Base-by-base conservation (phyloP, 1,140 invertebrate genomes). In the Hycleus cichorii region DNA sequence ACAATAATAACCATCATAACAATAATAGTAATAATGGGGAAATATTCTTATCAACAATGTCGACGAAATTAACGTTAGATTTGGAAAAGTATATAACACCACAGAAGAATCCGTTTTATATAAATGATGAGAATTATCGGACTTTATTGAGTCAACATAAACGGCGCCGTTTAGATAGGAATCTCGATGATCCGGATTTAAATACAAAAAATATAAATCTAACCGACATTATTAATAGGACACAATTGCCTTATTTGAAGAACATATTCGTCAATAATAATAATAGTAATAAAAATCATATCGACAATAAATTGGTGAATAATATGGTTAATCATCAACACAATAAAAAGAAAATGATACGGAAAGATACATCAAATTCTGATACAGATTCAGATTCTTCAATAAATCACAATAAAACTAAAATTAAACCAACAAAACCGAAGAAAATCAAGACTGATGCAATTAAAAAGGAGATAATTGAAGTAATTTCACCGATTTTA, bases 51-150 rank as follows among this genome's bases (percentile, higher is more conserved):
- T 76, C 78, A 18, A 80, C 79, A 0, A 70, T 77, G 39, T 65
- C 75, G 10, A 63, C 67, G 49, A 75, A 62, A 66, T 73, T 18
- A 67, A 68, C 53, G 70, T 66, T 77, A 32, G 77, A 80, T 69
- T 72, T 79, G 43, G 74, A 75, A 63, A 69, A 71, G 32, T 70
- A 73, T 71, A 60, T 60, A 69, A 59, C 68, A 47, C 64, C 71
- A 40, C 64, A 66, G 52, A 64, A 76, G 50, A 78, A 79, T 63
- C 78, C 80, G 6, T 75, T 62, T 72, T 75, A 45, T 66, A 74
- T 66, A 57, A 82, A 78, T 2, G 88, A 90, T 49, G 84, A 87
- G n/a, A 78, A 79, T 27, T 89, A 89, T 63, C 77, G 77, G 51
- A 74, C 80, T 42, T 81, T 90, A 76, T 66, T 91, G 25, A 72